Base-by-base conservation (phyloP, 1,140 invertebrate species). In the Lordiphosa collinella region DNA sequence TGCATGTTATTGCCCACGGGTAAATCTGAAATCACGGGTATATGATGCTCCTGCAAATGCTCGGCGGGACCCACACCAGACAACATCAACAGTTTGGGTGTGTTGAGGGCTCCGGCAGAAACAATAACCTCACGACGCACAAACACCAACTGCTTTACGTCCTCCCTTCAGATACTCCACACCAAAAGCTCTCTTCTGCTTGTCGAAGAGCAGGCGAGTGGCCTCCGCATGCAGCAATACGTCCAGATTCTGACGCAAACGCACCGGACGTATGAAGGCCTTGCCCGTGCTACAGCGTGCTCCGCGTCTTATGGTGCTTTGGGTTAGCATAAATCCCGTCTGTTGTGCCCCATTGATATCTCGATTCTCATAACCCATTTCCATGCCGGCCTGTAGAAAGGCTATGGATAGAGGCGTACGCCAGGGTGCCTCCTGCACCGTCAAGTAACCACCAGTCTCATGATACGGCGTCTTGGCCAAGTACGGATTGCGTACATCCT, bases 211-310 rank as follows among this genome's bases (percentile, higher is more conserved):
- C 11, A 97, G 89, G 62, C 93, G 93, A 0, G 93, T 93, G 0
- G 92, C 96, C 51, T 96, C 94, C 1, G 96, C 92, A 29, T 94
- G 92, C 64, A 96, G 92, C 4, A 96, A 92, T 2, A 97, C 92
- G 75, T 96, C 94, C 0, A 98, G 90, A 80, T 98, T 98, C 10
- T 89, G 87, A 12, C 96, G 91, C 31, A 94, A 91, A 9, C 94
- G 90, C 0, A 96, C 92, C 0, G 96, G 96, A 47, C 95, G 90
- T 0, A 98, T 90, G 80, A 97, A 98, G 0, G 95, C 96, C 87
- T 96, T 96, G 1, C 96, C 93, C 0, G 96, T 96, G 43, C 95
- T 96, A 89, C 97, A 98, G 32, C 97, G 91, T 7, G 93, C 93
- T 0, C 96, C 96, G 47, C 96, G 91, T 31, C 96, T 89, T 11